Percentiles rank a stretch among this genome's conserved stretches.
Evolutionary conservation across 1,140 invertebrate genomes (phyloP).

Genomic region (Sogatella furcifera): DNA sequence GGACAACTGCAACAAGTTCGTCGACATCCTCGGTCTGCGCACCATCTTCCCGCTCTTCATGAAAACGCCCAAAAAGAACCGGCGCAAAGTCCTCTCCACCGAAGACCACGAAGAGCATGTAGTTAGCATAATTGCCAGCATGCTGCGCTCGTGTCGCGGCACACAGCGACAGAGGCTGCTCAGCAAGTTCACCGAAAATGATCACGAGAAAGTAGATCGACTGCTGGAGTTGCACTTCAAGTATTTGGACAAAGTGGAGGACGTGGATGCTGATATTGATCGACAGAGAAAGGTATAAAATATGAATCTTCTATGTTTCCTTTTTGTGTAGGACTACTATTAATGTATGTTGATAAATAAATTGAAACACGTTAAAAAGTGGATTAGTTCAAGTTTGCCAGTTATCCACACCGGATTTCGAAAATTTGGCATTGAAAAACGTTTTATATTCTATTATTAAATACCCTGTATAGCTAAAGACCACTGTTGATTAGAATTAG

Average conservation of each 20-base stretch:
- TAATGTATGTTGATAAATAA: no score
- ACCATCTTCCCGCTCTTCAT: slow-evolving; percentile 98
- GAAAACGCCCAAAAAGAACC: slow-evolving; percentile 88
- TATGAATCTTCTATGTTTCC: no score
- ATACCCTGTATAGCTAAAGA: no score
- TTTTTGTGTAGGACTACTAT: no score
- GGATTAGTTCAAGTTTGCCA: no score
- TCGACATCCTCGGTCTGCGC: slow-evolving; percentile 92
- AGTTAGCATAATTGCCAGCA: slow-evolving; percentile 84
- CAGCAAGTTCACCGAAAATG: slow-evolving; percentile 95
- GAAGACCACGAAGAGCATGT: slow-evolving; percentile 96
- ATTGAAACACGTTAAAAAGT: no score
- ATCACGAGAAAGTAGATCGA: slow-evolving; percentile 96
- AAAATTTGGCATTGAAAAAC: no score
- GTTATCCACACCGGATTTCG: no score
- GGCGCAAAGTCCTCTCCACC: slow-evolving; percentile 71
- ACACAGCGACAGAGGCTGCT: slow-evolving; percentile 81
- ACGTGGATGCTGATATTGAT: slow-evolving; percentile 67
- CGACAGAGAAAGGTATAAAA: slow-evolving; percentile 34
- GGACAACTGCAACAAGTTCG: slow-evolving; percentile 97
- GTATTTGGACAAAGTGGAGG: slow-evolving; percentile 88
- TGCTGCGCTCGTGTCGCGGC: slow-evolving; percentile 85
- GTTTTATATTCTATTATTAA: no score
- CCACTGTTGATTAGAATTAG: no score
- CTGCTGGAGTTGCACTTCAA: slow-evolving; percentile 95